Conservation (phyloP, 2,113 vertebrate genomes). For the Tragelaphus strepsiceros region DNA sequence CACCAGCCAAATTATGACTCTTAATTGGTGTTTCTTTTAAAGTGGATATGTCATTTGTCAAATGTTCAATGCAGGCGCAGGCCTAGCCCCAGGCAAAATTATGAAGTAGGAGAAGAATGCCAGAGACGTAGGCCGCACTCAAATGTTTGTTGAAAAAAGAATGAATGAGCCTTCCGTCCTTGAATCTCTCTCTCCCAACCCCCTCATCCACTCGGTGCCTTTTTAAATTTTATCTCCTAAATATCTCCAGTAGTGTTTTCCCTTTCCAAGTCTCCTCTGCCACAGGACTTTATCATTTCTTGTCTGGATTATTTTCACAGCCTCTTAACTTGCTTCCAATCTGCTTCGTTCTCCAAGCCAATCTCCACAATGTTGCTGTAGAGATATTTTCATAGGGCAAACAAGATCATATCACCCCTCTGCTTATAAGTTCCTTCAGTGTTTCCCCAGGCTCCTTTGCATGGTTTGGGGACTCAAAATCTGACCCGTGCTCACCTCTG, state of each 20-base stretch:
- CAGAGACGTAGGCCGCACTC: conserved; percentile 65
- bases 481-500: neutral
- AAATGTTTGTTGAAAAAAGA: conserved; percentile 66
- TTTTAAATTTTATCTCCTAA: conserved; percentile 20
- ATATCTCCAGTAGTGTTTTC: neutral
- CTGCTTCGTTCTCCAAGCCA: neutral
- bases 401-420: neutral
- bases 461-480: neutral
- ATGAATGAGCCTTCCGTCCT: conserved; percentile 58
- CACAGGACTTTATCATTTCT: conserved; percentile 18
- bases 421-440: conserved; percentile 21
- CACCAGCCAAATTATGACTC: conserved; percentile 77
- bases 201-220: neutral
- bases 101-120: conserved; percentile 74
- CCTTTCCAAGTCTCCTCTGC: neutral
- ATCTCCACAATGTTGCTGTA: neutral
- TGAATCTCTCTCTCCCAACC: conserved; percentile 51
- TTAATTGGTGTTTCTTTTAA: conserved; percentile 78
- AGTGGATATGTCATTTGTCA: conserved; percentile 78
- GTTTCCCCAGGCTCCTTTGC: neutral
- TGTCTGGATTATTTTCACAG: conserved; percentile 23
- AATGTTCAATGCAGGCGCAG: conserved; percentile 70
- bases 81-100: conserved; percentile 70
- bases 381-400: conserved; percentile 34
- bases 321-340: neutral